phyloP scores from a whole-genome alignment of 2,113 vertebrate species.

The Microcebus murinus region DNA sequence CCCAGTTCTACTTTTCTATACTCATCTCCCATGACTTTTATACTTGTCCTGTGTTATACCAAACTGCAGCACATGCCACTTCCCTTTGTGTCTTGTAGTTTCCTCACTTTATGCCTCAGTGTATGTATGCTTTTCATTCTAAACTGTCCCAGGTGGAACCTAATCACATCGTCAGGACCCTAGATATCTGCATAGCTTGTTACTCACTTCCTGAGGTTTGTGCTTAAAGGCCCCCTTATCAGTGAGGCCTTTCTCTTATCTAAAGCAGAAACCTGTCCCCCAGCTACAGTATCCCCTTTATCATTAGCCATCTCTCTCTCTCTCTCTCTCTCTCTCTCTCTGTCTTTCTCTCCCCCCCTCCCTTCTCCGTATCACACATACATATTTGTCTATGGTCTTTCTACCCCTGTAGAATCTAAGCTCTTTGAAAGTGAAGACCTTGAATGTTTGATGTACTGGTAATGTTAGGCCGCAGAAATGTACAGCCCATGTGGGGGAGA shows the following conservation, averaged over 20 bases:
- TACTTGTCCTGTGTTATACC: not conserved
- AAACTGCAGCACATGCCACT: not conserved
- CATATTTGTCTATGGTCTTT: not conserved
- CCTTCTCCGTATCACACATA: fast-evolving
- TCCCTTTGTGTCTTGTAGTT: not conserved
- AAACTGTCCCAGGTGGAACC: not conserved
- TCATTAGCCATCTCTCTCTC: not conserved
- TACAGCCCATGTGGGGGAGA: no score
- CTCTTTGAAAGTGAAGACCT: not conserved
- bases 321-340: no score
- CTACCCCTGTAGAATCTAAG: not conserved
- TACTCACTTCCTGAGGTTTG: not conserved
- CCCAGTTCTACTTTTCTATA: not conserved
- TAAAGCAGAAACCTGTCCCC: not conserved
- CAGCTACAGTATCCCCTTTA: not conserved
- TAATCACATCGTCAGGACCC: not conserved
- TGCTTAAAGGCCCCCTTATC: not conserved
- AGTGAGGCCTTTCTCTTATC: not conserved
- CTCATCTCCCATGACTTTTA: not conserved
- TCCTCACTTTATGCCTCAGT: not conserved
- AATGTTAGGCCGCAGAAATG: no score
- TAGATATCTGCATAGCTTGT: not conserved
- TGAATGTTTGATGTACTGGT: not conserved
- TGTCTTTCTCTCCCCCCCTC: no score
- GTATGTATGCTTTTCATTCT: not conserved